phyloP scores from a whole-genome alignment of 2,797 vertebrate genomes.

The Valencia hispanica region DNA sequence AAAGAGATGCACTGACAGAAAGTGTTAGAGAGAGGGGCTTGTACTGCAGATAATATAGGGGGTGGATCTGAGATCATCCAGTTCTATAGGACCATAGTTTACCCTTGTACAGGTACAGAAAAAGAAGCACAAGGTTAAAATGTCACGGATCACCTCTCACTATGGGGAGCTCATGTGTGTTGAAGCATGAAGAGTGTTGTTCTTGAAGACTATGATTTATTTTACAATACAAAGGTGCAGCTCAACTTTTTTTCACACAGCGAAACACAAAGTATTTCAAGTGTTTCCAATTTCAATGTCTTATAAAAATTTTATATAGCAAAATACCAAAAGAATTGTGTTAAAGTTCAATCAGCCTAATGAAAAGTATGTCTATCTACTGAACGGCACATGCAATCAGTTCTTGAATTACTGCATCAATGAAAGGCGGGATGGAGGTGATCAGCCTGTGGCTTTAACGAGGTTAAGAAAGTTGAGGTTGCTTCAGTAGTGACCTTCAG shows the following conservation, averaged over 20 bases:
- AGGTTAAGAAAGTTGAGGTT: background rate
- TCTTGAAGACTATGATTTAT: background rate
- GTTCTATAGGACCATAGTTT: background rate
- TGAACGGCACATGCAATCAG: too few species aligned
- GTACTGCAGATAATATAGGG: conserved; percentile 16
- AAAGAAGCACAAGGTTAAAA: conserved; percentile 22
- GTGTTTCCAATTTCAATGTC: background rate
- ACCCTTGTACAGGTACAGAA: background rate
- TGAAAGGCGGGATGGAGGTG: background rate
- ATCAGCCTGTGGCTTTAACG: background rate
- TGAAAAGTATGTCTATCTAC: background rate
- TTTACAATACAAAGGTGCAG: background rate
- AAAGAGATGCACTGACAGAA: conserved; percentile 11
- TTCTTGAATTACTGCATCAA: background rate
- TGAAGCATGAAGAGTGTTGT: background rate
- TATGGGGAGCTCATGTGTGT: conserved; percentile 15
- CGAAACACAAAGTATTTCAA: background rate
- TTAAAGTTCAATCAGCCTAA: background rate
- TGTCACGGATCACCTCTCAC: conserved; percentile 23
- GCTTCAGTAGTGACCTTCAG: background rate
- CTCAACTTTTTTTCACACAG: background rate
- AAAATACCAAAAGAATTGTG: background rate
- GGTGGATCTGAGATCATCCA: conserved; percentile 21
- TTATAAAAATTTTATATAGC: background rate
- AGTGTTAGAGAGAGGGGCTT: conserved; percentile 18